Base-by-base conservation (phyloP, 2,888 invertebrate species). In the Cabera pusaria region DNA sequence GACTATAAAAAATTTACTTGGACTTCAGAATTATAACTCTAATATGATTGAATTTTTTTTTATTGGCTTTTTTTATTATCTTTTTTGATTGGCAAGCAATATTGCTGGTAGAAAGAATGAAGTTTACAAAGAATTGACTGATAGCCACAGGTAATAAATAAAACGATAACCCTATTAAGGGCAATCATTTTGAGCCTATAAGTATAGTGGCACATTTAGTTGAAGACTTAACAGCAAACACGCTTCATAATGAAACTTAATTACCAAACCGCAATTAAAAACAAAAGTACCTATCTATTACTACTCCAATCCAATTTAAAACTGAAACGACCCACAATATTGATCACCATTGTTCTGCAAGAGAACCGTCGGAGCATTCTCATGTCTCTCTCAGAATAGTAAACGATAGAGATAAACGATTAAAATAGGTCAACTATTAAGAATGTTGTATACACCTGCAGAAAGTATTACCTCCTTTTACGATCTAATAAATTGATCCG, bases 401-500 rank as follows among this genome's bases (percentile, higher is more conserved):
- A 14, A 25, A 31, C 20, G 41, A 31, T 6, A 35, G 29, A 25
- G 35, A 36, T 14, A 42, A 42, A 31, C 41, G 41, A 41, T 42
- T 31, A 36, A 35, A 42, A 42, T 42, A 42, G 35, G 41, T 35
- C 40, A 47, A 41, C 37, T 43, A 42, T 41, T 42, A 51, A 51
- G 53, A 49, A 52, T 52, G 59, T 52, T 52, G 43, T 29, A 56
- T 54, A 61, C 69, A 76, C 70, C 75, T 71, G 74, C 49, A 57
- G 56, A 58, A 65, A 67, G 63, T 55, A 68, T 70, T 69, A 70
- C 51, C 55, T 61, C 26, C 52, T 72, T 65, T 82, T 75, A 80
- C 64, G 66, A 57, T 54, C 56, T 69, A 52, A 79, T 82, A 79
- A 82, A 81, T 63, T 60, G 64, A 68, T 70, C 67, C 63, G 64